Conservation (phyloP, 2,113 vertebrate species). For the Triplophysa tibetana region DNA sequence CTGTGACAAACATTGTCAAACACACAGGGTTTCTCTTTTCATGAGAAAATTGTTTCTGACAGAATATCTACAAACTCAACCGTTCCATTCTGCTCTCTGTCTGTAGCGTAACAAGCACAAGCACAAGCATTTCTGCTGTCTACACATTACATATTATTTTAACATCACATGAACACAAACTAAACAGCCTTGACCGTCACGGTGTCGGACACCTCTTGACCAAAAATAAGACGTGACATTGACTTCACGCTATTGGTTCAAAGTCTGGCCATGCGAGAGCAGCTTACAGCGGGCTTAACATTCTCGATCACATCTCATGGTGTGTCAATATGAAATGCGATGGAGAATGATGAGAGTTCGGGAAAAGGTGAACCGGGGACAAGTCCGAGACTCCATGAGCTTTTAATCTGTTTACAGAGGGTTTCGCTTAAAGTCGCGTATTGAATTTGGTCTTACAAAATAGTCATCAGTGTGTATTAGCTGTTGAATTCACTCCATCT, state of each 20-base stretch:
- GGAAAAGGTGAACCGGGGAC: background rate
- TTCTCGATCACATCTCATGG: background rate
- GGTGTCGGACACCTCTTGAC: too few relatives aligned
- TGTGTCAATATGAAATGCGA: background rate
- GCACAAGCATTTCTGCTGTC: too few relatives aligned
- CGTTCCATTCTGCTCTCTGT: too few relatives aligned
- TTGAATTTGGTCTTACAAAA: slow-evolving; percentile 2
- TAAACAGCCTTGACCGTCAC: too few relatives aligned
- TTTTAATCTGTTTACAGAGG: background rate
- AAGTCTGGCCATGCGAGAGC: background rate
- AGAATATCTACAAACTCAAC: too few relatives aligned
- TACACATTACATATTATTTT: too few relatives aligned
- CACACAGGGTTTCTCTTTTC: too few relatives aligned
- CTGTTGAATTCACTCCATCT: background rate
- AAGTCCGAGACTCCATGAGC: background rate
- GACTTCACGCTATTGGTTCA: background rate
- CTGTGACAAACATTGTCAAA: too few relatives aligned
- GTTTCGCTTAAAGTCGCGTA: background rate
- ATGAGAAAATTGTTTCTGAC: too few relatives aligned
- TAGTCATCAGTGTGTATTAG: background rate
- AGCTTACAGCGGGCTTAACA: too few relatives aligned
- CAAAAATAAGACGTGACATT: background rate
- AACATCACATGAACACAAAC: too few relatives aligned
- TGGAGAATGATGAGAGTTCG: background rate
- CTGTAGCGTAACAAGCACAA: too few relatives aligned